Evolutionary conservation across 1,140 invertebrate species (phyloP), one percentile per base, ranked within the genome.

Genomic region (Drosophila bocqueti): DNA sequence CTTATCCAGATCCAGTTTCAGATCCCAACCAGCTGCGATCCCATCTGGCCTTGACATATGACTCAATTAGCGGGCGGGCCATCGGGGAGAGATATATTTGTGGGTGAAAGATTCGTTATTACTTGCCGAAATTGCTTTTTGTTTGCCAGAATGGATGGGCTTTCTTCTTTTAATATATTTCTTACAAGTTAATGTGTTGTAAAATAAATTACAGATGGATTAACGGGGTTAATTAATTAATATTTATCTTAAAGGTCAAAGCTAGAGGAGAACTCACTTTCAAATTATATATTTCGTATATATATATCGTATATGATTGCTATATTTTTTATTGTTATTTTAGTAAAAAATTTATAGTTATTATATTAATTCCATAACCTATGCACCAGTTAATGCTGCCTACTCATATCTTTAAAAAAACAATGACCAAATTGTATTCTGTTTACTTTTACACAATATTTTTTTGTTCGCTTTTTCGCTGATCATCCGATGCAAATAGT

Each of bases 51-150:
- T 40, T 76, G 71, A 87, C 68, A 79, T 72, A 87, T 76, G 83
- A 42, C 52, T 76, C 83, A 86, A 86, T 87, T 87, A 87, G 60
- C 55, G n/a, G 54, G 8, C 26, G 21, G 15, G 61, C 50, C 74
- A 61, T 61, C 9, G 73, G 67, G 52, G 57, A 66, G 15, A 52
- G 24, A 61, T 45, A 62, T 40, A 67, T 49, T 36, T 36, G 34
- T 4, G 49, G 24, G 29, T 16, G 21, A 34, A 52, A 50, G 24
- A 61, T 73, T 46, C 10, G 21, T 52, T 73, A 61, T 74, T 61
- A 55, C 34, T 16, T 9, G 29, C 21, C 24, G 46, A 47, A 62
- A 73, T 59, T 36, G 10, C 64, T 26, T 50, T 36, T 50, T 58
- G 5, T 11, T 6, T 3, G 15, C n/a, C 2, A 9, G 11, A 45